A percentile compares a stretch with the other conserved stretches of the same genome.
Conservation (phyloP, 2,888 invertebrate genomes). For the Pomacea canaliculata region DNA sequence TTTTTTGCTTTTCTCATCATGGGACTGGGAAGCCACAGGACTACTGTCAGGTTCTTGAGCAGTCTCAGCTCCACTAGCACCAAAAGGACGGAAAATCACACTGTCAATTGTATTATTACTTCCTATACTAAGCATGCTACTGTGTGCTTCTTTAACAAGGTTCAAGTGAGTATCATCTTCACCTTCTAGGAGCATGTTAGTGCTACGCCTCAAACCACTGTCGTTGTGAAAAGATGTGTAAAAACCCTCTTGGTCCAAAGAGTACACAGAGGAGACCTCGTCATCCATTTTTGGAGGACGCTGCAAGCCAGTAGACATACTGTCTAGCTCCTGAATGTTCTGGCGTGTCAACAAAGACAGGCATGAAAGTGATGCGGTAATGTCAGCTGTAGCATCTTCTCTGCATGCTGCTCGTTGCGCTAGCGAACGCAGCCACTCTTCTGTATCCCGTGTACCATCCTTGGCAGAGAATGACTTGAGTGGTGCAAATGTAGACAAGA, state of each 20-base stretch:
- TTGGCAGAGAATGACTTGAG: constrained; percentile 23
- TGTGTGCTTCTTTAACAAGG: constrained; percentile 47
- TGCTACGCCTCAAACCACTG: constrained; percentile 78
- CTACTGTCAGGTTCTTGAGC: not conserved
- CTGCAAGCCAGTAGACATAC: constrained; percentile 45
- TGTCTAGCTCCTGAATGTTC: constrained; percentile 56
- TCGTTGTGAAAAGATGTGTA: constrained; percentile 98
- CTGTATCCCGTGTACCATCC: constrained; percentile 41
- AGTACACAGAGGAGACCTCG: constrained; percentile 82
- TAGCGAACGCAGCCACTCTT: constrained; percentile 58
- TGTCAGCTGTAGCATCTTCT: constrained; percentile 50
- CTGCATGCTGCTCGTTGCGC: constrained; percentile 53
- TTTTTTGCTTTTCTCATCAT: not conserved
- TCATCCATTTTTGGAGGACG: constrained; percentile 35
- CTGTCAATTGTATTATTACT: constrained; percentile 47
- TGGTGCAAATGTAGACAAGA: constrained; percentile 15
- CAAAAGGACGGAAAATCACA: constrained; percentile 48
- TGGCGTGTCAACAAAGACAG: constrained; percentile 54
- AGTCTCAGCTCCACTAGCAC: not conserved
- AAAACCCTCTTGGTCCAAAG: constrained; percentile 97
- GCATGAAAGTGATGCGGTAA: constrained; percentile 36
- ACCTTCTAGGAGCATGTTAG: constrained; percentile 45
- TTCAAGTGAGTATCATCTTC: constrained; percentile 47
- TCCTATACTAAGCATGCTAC: constrained; percentile 49
- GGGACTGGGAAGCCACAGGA: not conserved